Base-by-base conservation (phyloP, 2,888 invertebrate genomes). In the Bellardia pandia region DNA sequence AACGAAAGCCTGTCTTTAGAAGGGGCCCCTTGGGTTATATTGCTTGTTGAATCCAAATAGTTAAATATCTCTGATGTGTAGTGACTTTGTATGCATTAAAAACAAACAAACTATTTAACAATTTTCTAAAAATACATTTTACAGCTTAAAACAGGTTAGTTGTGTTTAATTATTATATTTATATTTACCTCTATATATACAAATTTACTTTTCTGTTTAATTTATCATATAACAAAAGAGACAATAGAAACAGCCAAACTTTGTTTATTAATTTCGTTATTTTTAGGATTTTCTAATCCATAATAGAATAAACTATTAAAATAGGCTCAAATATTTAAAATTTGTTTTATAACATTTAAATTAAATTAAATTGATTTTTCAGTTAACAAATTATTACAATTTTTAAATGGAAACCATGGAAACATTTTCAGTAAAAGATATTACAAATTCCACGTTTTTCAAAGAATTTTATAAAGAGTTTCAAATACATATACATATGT, bases 91-190 rank as follows among this genome's bases (percentile, higher is more conserved):
- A 81, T 86, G 81, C 82, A 76, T 78, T 68, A 78, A 58, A 64
- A 16, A 69, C 45, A 45, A 56, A 37, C 37, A 37, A 40, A 33
- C 60, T 62, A 62, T 72, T 79, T 75, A 68, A 76, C 69, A 64
- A 71, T 75, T 88, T 45, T 80, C 53, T 72, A 68, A 68, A 69
- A 71, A 72, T 58, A 60, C 40, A 74, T 83, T 81, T 87, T 87
- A 87, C 87, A 87, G 87, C 87, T 87, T 87, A 78, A 85, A 87
- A 80, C 89, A 89, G 89, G 89, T 89, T 89, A 89, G 89, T 89
- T 88, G 86, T 88, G 82, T 85, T 88, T 87, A 53, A 75, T 77
- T 77, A 48, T 71, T 62, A 69, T 58, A 23, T 77, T 60, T 77
- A 51, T 62, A 37, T 51, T 14, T 53, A 68, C 66, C 33, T 30